A percentile compares a stretch with the other conserved stretches of the same genome.
phyloP scores from a whole-genome alignment of 2,888 invertebrate species.

The Ophion obscuratus region DNA sequence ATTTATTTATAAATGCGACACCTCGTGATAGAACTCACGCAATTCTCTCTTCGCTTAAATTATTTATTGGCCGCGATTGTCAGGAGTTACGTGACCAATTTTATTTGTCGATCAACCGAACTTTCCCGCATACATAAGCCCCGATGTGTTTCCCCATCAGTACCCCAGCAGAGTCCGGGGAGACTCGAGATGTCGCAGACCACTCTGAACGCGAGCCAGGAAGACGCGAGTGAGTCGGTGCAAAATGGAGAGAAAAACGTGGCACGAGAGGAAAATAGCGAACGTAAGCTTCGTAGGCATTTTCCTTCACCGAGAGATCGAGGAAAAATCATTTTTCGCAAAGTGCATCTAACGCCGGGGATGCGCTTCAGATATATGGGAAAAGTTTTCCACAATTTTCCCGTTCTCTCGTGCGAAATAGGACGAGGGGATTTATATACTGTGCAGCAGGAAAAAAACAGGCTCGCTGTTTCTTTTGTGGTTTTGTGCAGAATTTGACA shows the following conservation, averaged over 20 bases:
- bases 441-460: neutral
- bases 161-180: constrained; percentile 8
- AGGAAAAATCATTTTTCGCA: constrained; percentile 6
- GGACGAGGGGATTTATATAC: neutral
- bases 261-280: constrained; percentile 41
- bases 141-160: constrained; percentile 33
- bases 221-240: constrained; percentile 35
- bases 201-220: constrained; percentile 33
- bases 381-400: constrained; percentile 5
- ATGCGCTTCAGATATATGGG: constrained; percentile 1
- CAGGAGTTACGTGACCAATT: constrained; percentile 2
- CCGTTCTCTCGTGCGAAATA: neutral
- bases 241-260: constrained; percentile 46
- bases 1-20: neutral
- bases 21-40: no score
- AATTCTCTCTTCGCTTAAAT: neutral
- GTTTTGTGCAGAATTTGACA: neutral
- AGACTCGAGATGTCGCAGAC: constrained; percentile 33
- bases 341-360: neutral
- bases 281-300: constrained; percentile 44
- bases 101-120: constrained; percentile 46
- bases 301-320: constrained; percentile 3
- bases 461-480: no score
- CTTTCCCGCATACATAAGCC: constrained; percentile 5
- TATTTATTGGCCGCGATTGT: neutral